Conservation (phyloP, 2,113 vertebrate genomes). For the Paramisgurnus dabryanus region DNA sequence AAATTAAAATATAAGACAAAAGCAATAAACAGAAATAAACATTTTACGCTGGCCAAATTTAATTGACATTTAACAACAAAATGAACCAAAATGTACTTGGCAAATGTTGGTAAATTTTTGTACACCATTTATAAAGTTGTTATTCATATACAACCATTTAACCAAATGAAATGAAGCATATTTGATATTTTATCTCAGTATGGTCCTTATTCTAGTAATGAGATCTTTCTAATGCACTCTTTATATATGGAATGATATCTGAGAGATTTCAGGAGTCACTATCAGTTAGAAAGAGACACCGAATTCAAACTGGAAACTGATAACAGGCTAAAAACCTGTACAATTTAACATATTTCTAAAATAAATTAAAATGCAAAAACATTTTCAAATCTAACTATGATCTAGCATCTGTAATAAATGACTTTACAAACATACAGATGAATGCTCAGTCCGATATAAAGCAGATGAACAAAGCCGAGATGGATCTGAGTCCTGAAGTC, state of each 20-base stretch:
- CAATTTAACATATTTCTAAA: constrained; percentile 39
- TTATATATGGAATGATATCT: background rate
- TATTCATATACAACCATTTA: background rate
- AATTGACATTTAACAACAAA: background rate
- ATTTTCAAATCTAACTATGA: background rate
- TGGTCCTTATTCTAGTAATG: background rate
- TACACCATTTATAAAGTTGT: background rate
- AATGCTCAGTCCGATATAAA: background rate
- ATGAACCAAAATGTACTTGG: no score
- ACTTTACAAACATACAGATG: background rate
- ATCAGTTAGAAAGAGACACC: constrained; percentile 4
- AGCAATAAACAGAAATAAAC: background rate
- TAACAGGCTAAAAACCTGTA: constrained; percentile 8
- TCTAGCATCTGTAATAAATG: background rate
- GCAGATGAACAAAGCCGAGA: background rate
- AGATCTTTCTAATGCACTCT: background rate
- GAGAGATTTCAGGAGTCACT: background rate
- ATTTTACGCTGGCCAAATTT: constrained; percentile 12
- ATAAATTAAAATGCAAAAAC: constrained; percentile 42
- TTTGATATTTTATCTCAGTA: background rate
- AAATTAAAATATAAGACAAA: background rate
- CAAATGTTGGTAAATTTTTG: no score
- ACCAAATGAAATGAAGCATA: background rate
- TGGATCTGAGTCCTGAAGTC: constrained; percentile 2
- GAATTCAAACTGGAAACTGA: background rate